These are phyloP conservation scores for Rhinopomastus cyanomelas DNA, from an alignment of 2,113 vertebrate genomes.

Conservation along the genomic window DNA sequence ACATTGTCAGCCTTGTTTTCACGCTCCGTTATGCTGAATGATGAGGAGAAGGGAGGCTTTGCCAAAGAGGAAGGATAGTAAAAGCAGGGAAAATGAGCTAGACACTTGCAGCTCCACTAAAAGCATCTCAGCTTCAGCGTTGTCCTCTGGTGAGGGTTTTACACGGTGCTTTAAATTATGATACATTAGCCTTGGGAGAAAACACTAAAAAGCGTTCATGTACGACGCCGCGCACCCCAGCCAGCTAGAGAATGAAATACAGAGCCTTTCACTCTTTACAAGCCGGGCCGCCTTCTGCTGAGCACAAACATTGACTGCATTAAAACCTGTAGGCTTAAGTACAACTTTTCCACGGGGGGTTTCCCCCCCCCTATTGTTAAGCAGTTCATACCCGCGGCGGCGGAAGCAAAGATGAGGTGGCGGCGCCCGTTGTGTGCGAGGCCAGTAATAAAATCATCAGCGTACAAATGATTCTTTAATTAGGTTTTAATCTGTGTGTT, in stretches of 20 bases:
- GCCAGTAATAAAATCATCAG: conserved; percentile 88
- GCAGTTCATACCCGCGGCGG: conserved; percentile 64
- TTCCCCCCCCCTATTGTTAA: conserved; percentile 57
- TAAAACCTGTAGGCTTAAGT: conserved; percentile 61
- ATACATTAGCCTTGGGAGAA: conserved; percentile 76
- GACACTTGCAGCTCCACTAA: conserved; percentile 68
- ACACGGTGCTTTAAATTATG: conserved; percentile 69
- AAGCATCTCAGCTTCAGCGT: conserved; percentile 61
- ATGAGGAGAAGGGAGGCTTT: conserved; percentile 26
- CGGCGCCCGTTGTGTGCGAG: conserved; percentile 72
- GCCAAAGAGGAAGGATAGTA: conserved; percentile 55
- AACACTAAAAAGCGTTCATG: conserved; percentile 63
- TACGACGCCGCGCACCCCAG: conserved; percentile 62
- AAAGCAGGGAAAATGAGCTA: conserved; percentile 63
- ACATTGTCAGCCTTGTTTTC: conserved; percentile 51
- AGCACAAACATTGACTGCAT: conserved; percentile 64
- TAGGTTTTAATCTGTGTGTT: conserved; percentile 89
- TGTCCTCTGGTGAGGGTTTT: conserved; percentile 75
- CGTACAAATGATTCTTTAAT: conserved; percentile 90
- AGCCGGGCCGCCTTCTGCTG: conserved; percentile 57
- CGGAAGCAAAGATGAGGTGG: conserved; percentile 67
- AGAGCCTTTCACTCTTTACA: conserved; percentile 64
- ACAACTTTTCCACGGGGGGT: conserved; percentile 57
- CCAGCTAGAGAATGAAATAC: conserved; percentile 64
- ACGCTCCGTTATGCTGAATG: conserved; percentile 54